These are phyloP conservation scores for Ridgeia piscesae DNA, from an alignment of 1,140 invertebrate genomes.

Conservation along the genomic window DNA sequence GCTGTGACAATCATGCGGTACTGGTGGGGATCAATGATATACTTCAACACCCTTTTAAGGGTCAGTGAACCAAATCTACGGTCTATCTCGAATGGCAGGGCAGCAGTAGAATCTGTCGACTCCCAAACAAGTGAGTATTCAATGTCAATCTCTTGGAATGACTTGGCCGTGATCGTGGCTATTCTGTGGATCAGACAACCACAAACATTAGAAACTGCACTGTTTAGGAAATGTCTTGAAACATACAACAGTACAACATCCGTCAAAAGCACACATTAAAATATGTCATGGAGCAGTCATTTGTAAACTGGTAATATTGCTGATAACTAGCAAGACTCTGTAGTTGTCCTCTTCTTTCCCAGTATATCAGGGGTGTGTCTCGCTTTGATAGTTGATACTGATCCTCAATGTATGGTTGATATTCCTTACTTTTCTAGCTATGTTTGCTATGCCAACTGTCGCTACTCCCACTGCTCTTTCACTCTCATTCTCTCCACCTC, in stretches of 20 bases:
- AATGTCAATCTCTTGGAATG: constrained; percentile 26
- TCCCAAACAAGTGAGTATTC: constrained; percentile 8
- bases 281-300: no score
- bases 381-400: no score
- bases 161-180: constrained; percentile 13
- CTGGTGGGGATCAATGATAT: constrained; percentile 16
- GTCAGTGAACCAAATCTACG: neutral
- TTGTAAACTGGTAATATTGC: no score
- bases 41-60: constrained; percentile 7
- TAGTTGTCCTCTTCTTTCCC: no score
- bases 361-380: no score
- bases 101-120: neutral
- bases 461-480: no score
- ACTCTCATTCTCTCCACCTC: no score
- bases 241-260: neutral
- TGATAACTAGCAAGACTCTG: no score
- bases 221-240: neutral
- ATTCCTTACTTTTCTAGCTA: no score
- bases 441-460: no score
- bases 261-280: no score
- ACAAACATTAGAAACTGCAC: neutral
- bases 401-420: no score
- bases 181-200: constrained; percentile 11
- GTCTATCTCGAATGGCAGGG: neutral
- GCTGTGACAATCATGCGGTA: constrained; percentile 16